Evolutionary conservation across 2,113 vertebrate genomes (phyloP), one percentile per base, ranked within the genome.

Genomic region (Myotis yumanensis): DNA sequence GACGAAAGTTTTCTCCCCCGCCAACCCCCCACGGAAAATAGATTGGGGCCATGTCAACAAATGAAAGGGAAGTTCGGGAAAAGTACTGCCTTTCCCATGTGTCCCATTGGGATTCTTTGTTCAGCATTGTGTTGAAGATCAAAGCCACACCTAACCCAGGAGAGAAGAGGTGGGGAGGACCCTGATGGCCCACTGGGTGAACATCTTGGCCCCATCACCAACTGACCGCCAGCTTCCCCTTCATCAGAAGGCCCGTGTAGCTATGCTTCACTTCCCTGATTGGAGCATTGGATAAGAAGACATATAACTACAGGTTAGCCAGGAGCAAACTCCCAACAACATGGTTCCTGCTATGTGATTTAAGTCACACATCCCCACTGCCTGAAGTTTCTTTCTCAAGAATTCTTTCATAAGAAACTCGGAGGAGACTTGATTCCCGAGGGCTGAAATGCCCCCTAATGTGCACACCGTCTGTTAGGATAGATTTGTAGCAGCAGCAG

Each of bases 341-440:
- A 81, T 2, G 66, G n/a, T 22, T 77, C 37, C n/a, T 43, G 54
- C 17, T 51, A 35, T 1, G 8, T n/a, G 37, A 81, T 51, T 77
- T 79, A 72, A 90, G 82, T 15, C 82, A 87, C 37, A 79, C 10
- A 40, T 1, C 6, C 37, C 30, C 48, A 69, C 6, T 35, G 72
- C 35, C 66, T n/a, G 11, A 75, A 35, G 30, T 90, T 54, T 89
- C 43, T 81, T n/a, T 84, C 64, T 82, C 30, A 79, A 93, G 64
- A 81, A 71, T 94, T 59, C 59, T 90, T 87, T 57, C 17, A 2
- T 18, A 75, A 85, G 40, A 72, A 71, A 35, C 59, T 54, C 46
- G 9, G 2, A 72, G 48, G 69, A 90, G 14, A 37, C 72, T 28
- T 25, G 35, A 30, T 72, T 71, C 17, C 66, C 30, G 30, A 32